Percentiles rank a stretch among this genome's conserved stretches.
These are phyloP conservation scores for Mechanitis messenoides DNA, from an alignment of 2,888 invertebrate species.

Conservation along the genomic window DNA sequence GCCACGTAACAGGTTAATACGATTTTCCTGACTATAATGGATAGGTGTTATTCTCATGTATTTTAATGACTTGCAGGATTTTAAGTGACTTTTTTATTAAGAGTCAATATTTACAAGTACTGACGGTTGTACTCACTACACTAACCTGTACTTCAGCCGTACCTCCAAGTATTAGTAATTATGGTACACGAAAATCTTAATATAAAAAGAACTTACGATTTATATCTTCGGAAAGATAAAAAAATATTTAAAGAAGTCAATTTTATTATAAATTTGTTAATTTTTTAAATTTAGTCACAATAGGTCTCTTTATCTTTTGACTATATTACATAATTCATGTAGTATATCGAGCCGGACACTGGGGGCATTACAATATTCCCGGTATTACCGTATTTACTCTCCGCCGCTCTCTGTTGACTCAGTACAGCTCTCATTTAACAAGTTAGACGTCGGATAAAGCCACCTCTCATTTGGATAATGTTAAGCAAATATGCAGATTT, in stretches of 20 bases:
- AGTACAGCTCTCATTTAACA: slow-evolving; percentile 64
- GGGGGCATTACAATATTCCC: slow-evolving; percentile 29
- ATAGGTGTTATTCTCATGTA: slow-evolving; percentile 4
- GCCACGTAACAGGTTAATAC: slow-evolving; percentile 24
- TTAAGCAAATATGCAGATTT: slow-evolving; percentile 27
- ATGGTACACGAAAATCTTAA: no score
- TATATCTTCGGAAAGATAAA: no score
- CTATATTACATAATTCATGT: not conserved
- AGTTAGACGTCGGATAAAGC: slow-evolving; percentile 58
- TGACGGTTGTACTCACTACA: no score
- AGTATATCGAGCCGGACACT: slow-evolving; percentile 25
- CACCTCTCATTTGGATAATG: slow-evolving; percentile 65
- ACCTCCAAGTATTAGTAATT: no score
- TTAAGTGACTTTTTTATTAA: no score
- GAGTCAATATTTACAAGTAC: no score
- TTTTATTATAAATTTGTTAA: no score
- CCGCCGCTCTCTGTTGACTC: slow-evolving; percentile 51
- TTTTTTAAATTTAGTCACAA: not conserved
- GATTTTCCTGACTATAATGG: slow-evolving; percentile 15
- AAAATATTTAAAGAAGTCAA: no score
- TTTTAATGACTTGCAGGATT: slow-evolving; percentile 2
- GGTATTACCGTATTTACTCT: slow-evolving; percentile 41
- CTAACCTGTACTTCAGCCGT: no score
- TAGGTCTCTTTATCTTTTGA: not conserved
- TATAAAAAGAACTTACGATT: no score